Conservation (phyloP, 2,797 vertebrate species). For the Hydrolagus colliei region DNA sequence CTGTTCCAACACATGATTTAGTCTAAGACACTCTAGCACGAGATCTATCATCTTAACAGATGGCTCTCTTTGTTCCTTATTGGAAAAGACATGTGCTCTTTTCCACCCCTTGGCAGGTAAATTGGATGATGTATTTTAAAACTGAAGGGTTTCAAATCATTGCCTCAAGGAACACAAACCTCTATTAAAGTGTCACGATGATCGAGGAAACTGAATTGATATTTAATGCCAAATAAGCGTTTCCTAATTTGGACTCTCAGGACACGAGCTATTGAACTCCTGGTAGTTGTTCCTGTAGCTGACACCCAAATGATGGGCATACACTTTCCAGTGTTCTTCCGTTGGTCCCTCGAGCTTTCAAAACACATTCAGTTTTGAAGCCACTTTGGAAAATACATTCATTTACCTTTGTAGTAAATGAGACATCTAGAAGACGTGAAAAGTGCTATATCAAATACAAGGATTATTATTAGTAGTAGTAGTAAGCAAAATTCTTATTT, state of each 20-base stretch:
- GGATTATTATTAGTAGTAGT: too few species aligned
- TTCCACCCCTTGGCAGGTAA: background rate
- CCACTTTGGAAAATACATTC: background rate
- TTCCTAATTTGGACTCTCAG: background rate
- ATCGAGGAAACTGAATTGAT: background rate
- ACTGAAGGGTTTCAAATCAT: background rate
- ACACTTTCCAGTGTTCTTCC: background rate
- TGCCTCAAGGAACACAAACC: background rate
- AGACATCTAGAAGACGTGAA: too few species aligned
- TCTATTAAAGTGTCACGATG: conserved; percentile 2
- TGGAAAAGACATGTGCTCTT: background rate
- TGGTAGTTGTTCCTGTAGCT: background rate
- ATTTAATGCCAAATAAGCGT: background rate
- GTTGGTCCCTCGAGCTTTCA: background rate
- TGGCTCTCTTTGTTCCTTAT: background rate
- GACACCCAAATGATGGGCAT: background rate
- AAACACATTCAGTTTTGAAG: background rate
- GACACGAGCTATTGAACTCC: background rate
- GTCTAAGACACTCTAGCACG: background rate
- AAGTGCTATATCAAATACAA: too few species aligned
- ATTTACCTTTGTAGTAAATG: background rate
- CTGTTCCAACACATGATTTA: background rate
- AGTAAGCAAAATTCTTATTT: background rate
- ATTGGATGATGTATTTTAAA: background rate
- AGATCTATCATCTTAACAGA: background rate